These are phyloP conservation scores for Peromyscus attwateri DNA, from an alignment of 2,797 vertebrate genomes.

Conservation along the genomic window DNA sequence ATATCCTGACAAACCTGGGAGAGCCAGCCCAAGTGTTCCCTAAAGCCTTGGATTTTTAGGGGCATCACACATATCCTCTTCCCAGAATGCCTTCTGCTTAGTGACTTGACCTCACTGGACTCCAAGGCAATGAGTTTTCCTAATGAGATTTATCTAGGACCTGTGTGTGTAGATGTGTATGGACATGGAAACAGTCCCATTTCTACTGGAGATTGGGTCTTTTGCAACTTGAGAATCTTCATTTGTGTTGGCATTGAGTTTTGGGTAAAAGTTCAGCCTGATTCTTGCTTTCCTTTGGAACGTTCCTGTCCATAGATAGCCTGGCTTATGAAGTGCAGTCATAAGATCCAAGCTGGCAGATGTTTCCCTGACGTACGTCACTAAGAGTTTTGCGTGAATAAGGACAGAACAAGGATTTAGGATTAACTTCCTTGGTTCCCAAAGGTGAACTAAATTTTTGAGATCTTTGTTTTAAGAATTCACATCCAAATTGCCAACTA, in stretches of 20 bases:
- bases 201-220: conserved; percentile 57
- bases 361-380: conserved; percentile 59
- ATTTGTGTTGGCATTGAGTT: conserved; percentile 51
- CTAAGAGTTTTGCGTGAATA: conserved; percentile 23
- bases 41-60: not conserved
- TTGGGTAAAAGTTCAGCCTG: conserved; percentile 59
- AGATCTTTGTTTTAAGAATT: conserved; percentile 53
- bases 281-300: conserved; percentile 62
- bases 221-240: conserved; percentile 37
- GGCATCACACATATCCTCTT: not conserved
- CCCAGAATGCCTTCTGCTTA: not conserved
- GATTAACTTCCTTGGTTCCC: conserved; percentile 51
- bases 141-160: not conserved
- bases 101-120: not conserved
- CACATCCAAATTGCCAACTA: conserved; percentile 29
- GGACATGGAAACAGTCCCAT: not conserved
- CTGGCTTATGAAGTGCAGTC: not conserved
- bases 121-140: not conserved
- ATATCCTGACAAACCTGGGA: not conserved
- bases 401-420: conserved; percentile 28
- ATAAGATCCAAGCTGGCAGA: conserved; percentile 51
- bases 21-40: not conserved
- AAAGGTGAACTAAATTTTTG: conserved; percentile 51
- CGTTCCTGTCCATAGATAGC: conserved; percentile 46
- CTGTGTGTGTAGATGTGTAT: not conserved